Conservation (phyloP, 2,113 vertebrate species). For the Dryoscopus gambensis region DNA sequence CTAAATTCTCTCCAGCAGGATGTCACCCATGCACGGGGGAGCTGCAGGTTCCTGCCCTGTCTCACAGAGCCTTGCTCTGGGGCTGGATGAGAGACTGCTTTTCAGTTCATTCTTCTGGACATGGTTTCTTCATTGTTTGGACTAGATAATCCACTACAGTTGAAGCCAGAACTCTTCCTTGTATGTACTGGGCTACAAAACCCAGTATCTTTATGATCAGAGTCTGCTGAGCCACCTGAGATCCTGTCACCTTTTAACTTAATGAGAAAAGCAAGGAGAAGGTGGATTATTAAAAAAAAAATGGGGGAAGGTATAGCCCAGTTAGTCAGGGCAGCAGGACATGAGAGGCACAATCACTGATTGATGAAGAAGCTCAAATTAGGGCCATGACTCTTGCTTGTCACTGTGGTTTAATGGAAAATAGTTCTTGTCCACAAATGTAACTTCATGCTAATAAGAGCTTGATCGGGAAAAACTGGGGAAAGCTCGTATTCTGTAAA, state of each 20-base stretch:
- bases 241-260: neutral
- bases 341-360: neutral
- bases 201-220: accelerated
- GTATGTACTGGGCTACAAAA: neutral
- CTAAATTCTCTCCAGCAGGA: neutral
- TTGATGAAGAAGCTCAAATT: neutral
- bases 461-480: neutral
- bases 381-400: neutral
- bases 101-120: neutral
- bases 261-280: neutral
- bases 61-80: neutral
- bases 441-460: neutral
- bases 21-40: neutral
- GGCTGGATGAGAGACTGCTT: neutral
- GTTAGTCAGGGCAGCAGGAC: neutral
- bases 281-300: neutral
- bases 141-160: neutral
- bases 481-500: neutral
- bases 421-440: neutral
- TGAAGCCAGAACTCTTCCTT: neutral
- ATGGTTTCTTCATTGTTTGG: neutral
- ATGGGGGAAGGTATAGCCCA: no score
- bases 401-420: neutral
- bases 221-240: neutral
- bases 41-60: neutral